A percentile compares a stretch with the other conserved stretches of the same genome.
Conservation (phyloP, 1,140 invertebrate genomes). For the Streblospio benedicti region DNA sequence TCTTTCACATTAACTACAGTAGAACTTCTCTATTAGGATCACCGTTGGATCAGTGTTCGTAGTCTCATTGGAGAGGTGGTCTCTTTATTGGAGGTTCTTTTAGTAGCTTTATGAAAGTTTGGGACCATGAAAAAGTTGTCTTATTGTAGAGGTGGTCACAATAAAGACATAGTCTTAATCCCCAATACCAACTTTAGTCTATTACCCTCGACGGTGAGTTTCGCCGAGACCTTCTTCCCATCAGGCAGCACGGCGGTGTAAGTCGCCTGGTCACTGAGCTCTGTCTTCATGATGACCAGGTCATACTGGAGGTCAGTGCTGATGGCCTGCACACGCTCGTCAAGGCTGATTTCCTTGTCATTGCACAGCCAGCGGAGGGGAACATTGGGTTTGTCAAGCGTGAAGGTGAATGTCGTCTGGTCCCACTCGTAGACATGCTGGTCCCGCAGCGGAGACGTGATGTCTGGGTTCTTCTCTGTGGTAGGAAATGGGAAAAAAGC, state of each 20-base stretch:
- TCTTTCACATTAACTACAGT: too few species aligned
- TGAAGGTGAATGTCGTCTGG: conserved; percentile 24
- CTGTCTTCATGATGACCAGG: conserved; percentile 5
- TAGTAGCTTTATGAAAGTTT: too few species aligned
- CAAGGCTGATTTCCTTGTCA: conserved; percentile 30
- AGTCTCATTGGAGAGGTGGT: too few species aligned
- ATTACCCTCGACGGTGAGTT: conserved; percentile 8
- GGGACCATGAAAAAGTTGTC: too few species aligned
- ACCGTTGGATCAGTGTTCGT: too few species aligned
- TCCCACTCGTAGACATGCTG: conserved; percentile 34
- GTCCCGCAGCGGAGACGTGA: conserved; percentile 31
- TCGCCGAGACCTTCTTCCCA: background rate
- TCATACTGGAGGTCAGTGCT: conserved; percentile 9
- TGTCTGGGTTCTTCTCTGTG: conserved; percentile 36
- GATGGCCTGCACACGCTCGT: conserved; percentile 2
- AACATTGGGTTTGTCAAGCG: conserved; percentile 40
- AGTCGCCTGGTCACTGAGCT: conserved; percentile 6
- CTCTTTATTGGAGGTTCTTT: too few species aligned
- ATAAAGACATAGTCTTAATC: too few species aligned
- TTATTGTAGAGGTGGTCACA: too few species aligned
- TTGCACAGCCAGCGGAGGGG: conserved; percentile 45
- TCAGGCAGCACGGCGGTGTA: conserved; percentile 12
- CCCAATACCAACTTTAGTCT: too few species aligned
- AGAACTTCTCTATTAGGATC: too few species aligned
- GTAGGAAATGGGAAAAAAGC: background rate